Evolutionary conservation across 2,888 invertebrate species (phyloP).

Genomic region (Macrophya annulata): DNA sequence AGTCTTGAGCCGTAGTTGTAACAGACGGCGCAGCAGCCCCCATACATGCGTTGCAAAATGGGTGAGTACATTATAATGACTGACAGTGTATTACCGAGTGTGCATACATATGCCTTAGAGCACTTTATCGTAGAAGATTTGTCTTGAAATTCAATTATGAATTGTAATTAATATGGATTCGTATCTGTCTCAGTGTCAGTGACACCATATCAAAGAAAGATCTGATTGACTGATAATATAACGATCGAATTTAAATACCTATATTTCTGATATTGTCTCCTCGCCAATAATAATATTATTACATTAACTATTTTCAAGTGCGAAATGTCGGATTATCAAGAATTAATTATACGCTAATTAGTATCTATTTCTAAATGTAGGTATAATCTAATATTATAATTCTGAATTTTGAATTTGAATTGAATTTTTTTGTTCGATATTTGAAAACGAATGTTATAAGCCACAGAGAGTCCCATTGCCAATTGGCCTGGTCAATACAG

Average conservation of each 20-base stretch:
- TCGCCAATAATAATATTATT: neutral
- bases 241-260: neutral
- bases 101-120: neutral
- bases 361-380: neutral
- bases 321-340: neutral
- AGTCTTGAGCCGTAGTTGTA: slow-evolving; percentile 44
- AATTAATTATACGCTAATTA: too few relatives aligned
- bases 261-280: neutral
- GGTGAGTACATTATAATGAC: slow-evolving; percentile 44
- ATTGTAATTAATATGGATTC: slow-evolving; percentile 32
- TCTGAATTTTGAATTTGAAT: neutral
- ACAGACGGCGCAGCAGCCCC: slow-evolving; percentile 20
- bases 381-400: neutral
- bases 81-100: slow-evolving; percentile 45
- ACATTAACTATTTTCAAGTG: slow-evolving; percentile 43
- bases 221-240: slow-evolving; percentile 23
- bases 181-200: slow-evolving; percentile 22
- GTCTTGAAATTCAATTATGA: slow-evolving; percentile 40
- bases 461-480: slow-evolving; percentile 1
- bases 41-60: slow-evolving; percentile 43
- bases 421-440: neutral
- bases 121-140: slow-evolving; percentile 5
- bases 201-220: neutral
- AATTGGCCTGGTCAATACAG: slow-evolving; percentile 35
- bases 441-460: slow-evolving; percentile 7